A percentile compares a stretch with the other conserved stretches of the same genome.
Conservation (phyloP, 2,888 invertebrate genomes). For the Drosophila limbata region DNA sequence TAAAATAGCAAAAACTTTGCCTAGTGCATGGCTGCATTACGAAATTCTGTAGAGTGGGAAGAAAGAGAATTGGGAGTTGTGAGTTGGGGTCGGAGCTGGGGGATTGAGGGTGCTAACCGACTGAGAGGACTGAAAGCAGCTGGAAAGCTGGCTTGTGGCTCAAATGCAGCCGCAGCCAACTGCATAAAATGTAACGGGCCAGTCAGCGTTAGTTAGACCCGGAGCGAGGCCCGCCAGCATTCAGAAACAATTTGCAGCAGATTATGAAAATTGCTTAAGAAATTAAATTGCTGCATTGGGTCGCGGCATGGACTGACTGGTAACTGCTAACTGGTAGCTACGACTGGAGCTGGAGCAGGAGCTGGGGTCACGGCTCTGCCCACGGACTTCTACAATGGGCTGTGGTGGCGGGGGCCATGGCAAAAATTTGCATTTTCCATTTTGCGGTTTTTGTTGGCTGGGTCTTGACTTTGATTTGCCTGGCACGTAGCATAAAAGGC, state of each 20-base stretch:
- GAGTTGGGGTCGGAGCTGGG: neutral
- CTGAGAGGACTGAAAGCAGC: constrained; percentile 17
- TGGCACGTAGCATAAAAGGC: constrained; percentile 67
- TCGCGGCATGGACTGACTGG: constrained; percentile 24
- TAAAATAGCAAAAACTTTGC: constrained; percentile 72
- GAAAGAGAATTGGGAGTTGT: neutral
- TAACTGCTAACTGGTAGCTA: neutral
- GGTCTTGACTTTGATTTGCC: constrained; percentile 68
- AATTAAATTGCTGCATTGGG: constrained; percentile 81
- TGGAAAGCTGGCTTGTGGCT: constrained; percentile 52
- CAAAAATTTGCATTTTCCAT: constrained; percentile 77
- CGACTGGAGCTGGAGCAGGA: constrained; percentile 3
- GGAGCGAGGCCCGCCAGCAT: constrained; percentile 62
- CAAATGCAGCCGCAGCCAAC: constrained; percentile 63
- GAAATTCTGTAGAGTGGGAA: constrained; percentile 35
- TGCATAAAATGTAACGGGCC: constrained; percentile 77
- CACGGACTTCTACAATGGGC: constrained; percentile 29
- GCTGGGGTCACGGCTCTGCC: constrained; percentile 24
- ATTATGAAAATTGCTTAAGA: constrained; percentile 83
- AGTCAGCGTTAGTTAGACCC: constrained; percentile 34
- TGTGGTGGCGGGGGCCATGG: constrained; percentile 67
- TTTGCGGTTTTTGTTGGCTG: constrained; percentile 58
- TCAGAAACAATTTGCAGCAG: constrained; percentile 83
- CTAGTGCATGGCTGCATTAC: constrained; percentile 53
- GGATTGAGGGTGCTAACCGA: neutral